Evolutionary conservation across 2,888 invertebrate species (phyloP), one percentile per base, ranked within the genome.

Genomic region (Aromia moschata): DNA sequence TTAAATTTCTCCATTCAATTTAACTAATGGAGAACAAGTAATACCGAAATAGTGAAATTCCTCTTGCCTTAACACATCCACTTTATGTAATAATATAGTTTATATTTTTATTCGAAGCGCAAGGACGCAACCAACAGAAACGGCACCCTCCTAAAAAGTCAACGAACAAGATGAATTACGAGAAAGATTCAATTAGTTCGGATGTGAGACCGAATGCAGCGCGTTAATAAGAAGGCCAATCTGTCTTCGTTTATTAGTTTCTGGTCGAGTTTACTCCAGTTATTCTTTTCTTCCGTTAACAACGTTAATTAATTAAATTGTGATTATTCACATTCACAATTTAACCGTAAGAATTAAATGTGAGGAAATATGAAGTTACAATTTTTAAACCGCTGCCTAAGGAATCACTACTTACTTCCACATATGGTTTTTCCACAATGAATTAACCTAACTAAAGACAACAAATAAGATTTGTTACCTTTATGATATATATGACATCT

Each of bases 111-210:
- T 20, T 45, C 20, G 25, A 38, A 47, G 46, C 41, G 53, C 53
- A 25, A 47, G 43, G 43, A 43, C 18, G 18, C 47, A 43, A 37
- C 46, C 18, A 67, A 71, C 68, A 71, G 74, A 74, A 73, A 74
- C 72, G 71, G 70, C 69, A 67, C 71, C 57, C 57, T 53, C 52
- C 33, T 51, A 40, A 60, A 58, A 62, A 69, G 69, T 69, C 68
- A 64, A 55, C 62, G 56, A 65, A 66, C 64, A 77, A 78, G 78
- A 78, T 77, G 76, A 78, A 78, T 78, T 69, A 74, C 67, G 69
- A 68, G 68, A 69, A 71, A 71, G 73, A 77, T 73, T 73, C 70
- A 73, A 74, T 74, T 74, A 74, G 73, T 55, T 51, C 36, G 52
- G 60, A 64, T 66, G 73, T 74, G 74, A 71, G 71, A 66, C 69